phyloP scores from a whole-genome alignment of 2,888 invertebrate genomes.

The Argyresthia goedartella region DNA sequence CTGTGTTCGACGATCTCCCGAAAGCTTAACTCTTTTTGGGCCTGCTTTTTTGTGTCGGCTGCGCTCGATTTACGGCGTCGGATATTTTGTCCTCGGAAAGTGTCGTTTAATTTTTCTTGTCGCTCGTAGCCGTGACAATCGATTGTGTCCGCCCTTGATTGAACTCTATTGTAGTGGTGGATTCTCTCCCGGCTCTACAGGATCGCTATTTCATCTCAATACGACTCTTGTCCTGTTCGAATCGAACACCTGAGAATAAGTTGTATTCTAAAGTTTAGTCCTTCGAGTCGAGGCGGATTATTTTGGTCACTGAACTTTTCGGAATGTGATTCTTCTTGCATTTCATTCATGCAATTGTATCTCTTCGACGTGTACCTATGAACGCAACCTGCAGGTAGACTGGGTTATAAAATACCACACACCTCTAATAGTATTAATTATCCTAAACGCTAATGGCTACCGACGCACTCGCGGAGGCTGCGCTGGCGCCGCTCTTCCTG shows the following conservation, averaged over 20 bases:
- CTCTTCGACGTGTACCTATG: not conserved
- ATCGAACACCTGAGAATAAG: too few relatives aligned
- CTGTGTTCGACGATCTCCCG: constrained; percentile 65
- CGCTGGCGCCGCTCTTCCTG: constrained; percentile 19
- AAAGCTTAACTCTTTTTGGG: constrained; percentile 69
- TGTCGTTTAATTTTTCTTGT: constrained; percentile 63
- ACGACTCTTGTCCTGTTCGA: too few relatives aligned
- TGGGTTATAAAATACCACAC: not conserved
- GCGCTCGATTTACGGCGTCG: constrained; percentile 52
- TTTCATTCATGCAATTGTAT: not conserved
- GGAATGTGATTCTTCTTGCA: not conserved
- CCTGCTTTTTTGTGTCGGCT: constrained; percentile 42
- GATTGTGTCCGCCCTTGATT: constrained; percentile 53
- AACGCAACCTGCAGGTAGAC: too few relatives aligned
- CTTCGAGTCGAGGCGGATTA: too few relatives aligned
- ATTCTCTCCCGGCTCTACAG: not conserved
- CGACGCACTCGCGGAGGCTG: constrained; percentile 21
- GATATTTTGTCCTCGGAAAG: constrained; percentile 51
- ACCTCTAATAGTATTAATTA: constrained; percentile 12
- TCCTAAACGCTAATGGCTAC: constrained; percentile 49
- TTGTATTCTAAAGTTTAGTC: too few relatives aligned
- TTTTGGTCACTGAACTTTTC: too few relatives aligned
- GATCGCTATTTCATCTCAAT: not conserved
- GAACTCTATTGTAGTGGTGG: constrained; percentile 14
- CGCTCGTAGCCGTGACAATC: constrained; percentile 43